Evolutionary conservation across 2,113 vertebrate genomes (phyloP).

Genomic region (Hyperopisus bebe): DNA sequence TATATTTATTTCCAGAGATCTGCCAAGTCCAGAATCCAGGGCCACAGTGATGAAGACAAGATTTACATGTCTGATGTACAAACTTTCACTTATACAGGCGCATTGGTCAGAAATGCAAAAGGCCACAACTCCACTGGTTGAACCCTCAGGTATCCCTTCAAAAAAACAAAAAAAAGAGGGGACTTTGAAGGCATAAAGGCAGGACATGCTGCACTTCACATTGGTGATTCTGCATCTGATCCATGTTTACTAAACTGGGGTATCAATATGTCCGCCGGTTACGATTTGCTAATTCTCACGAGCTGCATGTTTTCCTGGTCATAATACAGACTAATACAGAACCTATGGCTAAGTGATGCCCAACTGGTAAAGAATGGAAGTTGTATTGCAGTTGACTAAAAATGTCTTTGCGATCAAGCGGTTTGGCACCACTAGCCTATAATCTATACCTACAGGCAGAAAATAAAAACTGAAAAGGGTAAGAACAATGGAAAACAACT

Average conservation of each 20-base stretch:
- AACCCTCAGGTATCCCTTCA: not conserved
- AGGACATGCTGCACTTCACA: not conserved
- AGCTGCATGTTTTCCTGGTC: not conserved
- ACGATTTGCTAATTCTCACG: not conserved
- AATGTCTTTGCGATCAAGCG: not conserved
- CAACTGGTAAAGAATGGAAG: not conserved
- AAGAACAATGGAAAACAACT: not conserved
- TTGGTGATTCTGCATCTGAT: not conserved
- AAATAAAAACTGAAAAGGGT: not conserved
- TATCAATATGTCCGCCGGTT: not conserved
- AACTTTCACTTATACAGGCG: not conserved
- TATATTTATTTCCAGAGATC: conserved; percentile 9
- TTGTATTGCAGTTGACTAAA: not conserved
- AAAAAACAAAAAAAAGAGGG: not conserved
- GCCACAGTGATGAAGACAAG: conserved; percentile 51
- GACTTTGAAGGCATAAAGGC: not conserved
- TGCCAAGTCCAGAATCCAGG: conserved; percentile 59
- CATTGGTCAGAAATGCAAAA: not conserved
- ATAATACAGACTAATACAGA: not conserved
- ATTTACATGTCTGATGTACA: not conserved
- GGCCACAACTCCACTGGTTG: not conserved
- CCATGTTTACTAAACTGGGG: not conserved
- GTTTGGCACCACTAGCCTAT: not conserved
- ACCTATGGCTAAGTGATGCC: not conserved
- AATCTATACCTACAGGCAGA: not conserved